Evolutionary conservation across 2,113 vertebrate species (phyloP).

Genomic region (Clarias magur): DNA sequence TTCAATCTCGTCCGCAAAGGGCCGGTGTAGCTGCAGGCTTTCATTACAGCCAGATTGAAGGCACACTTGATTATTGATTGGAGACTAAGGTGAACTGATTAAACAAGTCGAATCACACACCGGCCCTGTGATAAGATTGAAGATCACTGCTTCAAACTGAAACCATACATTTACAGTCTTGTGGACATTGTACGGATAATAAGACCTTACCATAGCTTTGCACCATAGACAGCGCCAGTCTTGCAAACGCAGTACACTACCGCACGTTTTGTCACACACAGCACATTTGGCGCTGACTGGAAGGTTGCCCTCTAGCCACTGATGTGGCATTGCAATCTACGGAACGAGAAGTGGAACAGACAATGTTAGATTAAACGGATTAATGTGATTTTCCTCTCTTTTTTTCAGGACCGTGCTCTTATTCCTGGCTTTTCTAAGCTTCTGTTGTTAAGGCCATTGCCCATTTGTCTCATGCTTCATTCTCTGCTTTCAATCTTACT

Average conservation of each 20-base stretch:
- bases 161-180: not conserved
- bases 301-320: conserved; percentile 96
- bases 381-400: not conserved
- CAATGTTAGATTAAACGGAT: not conserved
- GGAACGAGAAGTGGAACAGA: conserved; percentile 26
- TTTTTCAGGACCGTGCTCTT: not conserved
- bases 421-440: not conserved
- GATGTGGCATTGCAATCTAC: conserved; percentile 97
- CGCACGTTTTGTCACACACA: conserved; percentile 97
- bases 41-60: conserved; percentile 1
- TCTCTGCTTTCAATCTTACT: not conserved
- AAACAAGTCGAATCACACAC: not conserved
- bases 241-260: conserved; percentile 92
- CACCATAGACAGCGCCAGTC: conserved; percentile 99
- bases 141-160: not conserved
- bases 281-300: conserved; percentile 96
- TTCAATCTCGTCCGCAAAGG: conserved; percentile 15
- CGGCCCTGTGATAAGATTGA: not conserved
- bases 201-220: conserved; percentile 89
- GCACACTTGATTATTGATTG: not conserved
- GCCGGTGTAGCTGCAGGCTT: not conserved
- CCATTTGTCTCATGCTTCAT: not conserved
- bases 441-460: not conserved
- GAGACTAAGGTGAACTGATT: conserved; percentile 4
- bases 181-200: not conserved